Evolutionary conservation across 1,140 invertebrate genomes (phyloP).

Genomic region (Anthonomus grandis): DNA sequence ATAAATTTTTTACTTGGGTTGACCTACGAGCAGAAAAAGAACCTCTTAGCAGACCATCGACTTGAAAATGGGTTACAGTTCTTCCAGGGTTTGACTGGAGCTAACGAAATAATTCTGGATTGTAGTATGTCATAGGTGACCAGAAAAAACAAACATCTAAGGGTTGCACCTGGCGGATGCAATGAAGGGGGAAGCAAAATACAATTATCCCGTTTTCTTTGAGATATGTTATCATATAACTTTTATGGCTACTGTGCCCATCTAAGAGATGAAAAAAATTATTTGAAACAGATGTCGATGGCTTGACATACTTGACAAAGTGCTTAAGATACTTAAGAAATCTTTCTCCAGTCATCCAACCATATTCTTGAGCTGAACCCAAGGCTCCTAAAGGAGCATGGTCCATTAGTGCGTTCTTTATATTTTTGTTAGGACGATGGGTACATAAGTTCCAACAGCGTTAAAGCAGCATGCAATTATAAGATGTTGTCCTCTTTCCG

Average conservation of each 20-base stretch:
- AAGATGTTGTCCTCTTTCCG: slow-evolving; percentile 10
- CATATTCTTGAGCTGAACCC: slow-evolving; percentile 22
- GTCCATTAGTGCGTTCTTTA: slow-evolving; percentile 20
- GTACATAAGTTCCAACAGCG: slow-evolving; percentile 31
- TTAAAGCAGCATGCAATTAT: slow-evolving; percentile 26
- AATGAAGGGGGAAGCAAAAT: slow-evolving; percentile 29
- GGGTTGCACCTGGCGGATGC: slow-evolving; percentile 40
- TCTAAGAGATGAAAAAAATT: slow-evolving; percentile 43
- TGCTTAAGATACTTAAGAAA: slow-evolving; percentile 44
- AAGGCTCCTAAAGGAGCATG: slow-evolving; percentile 31
- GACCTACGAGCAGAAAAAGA: too few relatives aligned
- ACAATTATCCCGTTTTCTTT: slow-evolving; percentile 24
- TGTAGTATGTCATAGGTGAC: slow-evolving; percentile 36
- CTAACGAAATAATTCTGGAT: slow-evolving; percentile 26
- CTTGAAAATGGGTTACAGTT: slow-evolving; percentile 37
- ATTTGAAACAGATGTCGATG: slow-evolving; percentile 34
- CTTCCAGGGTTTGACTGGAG: slow-evolving; percentile 34
- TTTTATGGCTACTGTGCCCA: slow-evolving; percentile 40
- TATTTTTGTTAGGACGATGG: slow-evolving; percentile 18
- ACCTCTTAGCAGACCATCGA: too few relatives aligned
- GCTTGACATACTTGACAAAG: slow-evolving; percentile 39
- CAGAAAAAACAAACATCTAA: slow-evolving; percentile 46
- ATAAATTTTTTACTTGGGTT: too few relatives aligned
- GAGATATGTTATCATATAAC: too few relatives aligned
- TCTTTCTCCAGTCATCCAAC: slow-evolving; percentile 31